A percentile compares a stretch with the other conserved stretches of the same genome.
Evolutionary conservation across 2,797 vertebrate genomes (phyloP).

Genomic region (Chaetodon trifasciatus): DNA sequence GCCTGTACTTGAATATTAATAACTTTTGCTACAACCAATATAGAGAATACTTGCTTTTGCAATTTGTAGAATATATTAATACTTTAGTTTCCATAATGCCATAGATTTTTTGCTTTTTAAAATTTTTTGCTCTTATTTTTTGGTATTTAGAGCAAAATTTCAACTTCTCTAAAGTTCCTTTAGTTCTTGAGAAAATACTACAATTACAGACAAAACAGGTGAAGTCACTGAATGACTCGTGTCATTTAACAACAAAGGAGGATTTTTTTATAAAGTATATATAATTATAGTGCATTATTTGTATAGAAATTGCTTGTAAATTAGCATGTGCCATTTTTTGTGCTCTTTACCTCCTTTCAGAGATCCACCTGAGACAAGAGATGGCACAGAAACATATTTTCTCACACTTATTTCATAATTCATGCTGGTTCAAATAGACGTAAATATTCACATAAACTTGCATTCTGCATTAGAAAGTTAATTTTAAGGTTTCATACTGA

Average conservation of each 20-base stretch:
- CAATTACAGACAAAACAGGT: neutral
- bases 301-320: neutral
- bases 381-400: conserved; percentile 14
- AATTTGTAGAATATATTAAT: neutral
- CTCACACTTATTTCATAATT: conserved; percentile 30
- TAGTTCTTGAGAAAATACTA: neutral
- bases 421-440: conserved; percentile 21
- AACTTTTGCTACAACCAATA: neutral
- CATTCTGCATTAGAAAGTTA: conserved; percentile 47
- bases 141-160: neutral
- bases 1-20: too few species aligned
- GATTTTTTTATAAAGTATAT: too few species aligned
- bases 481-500: conserved; percentile 12
- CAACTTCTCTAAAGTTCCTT: neutral
- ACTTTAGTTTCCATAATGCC: neutral
- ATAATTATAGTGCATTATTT: too few species aligned
- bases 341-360: neutral
- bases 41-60: too few species aligned
- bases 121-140: neutral
- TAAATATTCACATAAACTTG: conserved; percentile 43
- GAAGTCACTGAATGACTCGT: neutral
- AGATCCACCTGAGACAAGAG: neutral
- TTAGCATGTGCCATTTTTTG: neutral
- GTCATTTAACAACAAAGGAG: too few species aligned
- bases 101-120: too few species aligned